Evolutionary conservation across 1,140 invertebrate species (phyloP).

Genomic region (Hydropsyche tenuis): DNA sequence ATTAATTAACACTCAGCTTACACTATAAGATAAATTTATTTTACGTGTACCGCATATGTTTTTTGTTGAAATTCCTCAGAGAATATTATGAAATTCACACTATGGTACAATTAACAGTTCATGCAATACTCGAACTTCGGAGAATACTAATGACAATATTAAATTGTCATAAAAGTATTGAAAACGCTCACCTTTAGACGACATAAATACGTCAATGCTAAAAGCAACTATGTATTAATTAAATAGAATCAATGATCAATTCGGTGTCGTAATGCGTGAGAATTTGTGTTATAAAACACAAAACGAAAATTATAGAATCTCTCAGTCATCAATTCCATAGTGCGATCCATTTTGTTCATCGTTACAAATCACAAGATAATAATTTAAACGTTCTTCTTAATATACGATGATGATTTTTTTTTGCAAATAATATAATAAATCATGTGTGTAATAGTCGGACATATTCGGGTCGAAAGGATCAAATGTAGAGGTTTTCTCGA

Average conservation of each 20-base stretch:
- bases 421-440: too few relatives aligned
- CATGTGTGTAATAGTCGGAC: too few relatives aligned
- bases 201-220: conserved; percentile 10
- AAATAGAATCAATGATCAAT: conserved; percentile 11
- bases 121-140: too few relatives aligned
- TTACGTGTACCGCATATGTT: neutral
- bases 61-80: neutral
- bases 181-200: conserved; percentile 1
- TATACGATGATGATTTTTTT: too few relatives aligned
- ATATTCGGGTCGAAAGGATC: too few relatives aligned
- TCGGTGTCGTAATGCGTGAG: conserved; percentile 3
- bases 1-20: neutral
- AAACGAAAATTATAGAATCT: conserved; percentile 1
- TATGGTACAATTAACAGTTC: too few relatives aligned
- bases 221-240: conserved; percentile 10
- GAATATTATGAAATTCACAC: neutral
- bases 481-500: too few relatives aligned
- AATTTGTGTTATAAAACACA: neutral
- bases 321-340: neutral
- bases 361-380: too few relatives aligned
- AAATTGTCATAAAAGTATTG: neutral
- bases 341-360: neutral
- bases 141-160: neutral
- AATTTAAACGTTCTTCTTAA: too few relatives aligned
- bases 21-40: neutral